Conservation (phyloP, 2,113 vertebrate genomes). For the Otolemur garnettii region DNA sequence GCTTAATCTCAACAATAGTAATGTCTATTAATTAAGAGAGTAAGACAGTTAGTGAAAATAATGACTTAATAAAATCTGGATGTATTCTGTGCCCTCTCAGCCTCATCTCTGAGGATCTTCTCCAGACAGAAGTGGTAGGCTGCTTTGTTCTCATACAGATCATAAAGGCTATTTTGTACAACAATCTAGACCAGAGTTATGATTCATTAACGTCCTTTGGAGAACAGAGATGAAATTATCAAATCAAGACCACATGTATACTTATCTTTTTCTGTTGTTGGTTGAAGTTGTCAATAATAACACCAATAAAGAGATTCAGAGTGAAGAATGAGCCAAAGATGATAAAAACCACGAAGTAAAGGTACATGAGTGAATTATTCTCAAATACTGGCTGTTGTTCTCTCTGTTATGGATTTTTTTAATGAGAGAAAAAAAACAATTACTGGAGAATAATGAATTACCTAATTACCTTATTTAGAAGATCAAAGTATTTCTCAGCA, state of each 20-base stretch:
- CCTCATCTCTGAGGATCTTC: background rate
- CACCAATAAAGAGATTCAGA: constrained; percentile 98
- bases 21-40: background rate
- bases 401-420: constrained; percentile 84
- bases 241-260: constrained; percentile 77
- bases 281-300: constrained; percentile 99
- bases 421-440: constrained; percentile 57
- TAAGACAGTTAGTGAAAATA: background rate
- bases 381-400: constrained; percentile 91
- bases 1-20: background rate
- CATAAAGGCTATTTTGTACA: background rate
- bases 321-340: constrained; percentile 99
- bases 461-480: background rate
- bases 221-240: background rate
- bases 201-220: background rate
- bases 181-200: background rate
- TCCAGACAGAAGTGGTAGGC: background rate
- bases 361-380: constrained; percentile 90
- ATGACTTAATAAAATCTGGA: background rate
- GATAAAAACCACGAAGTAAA: constrained; percentile 97
- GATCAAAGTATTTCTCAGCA: background rate
- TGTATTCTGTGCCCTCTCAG: background rate
- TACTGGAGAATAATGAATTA: background rate
- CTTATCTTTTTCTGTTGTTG: constrained; percentile 99
- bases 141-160: background rate